A percentile compares a stretch with the other conserved stretches of the same genome.
Evolutionary conservation across 92 coral and sea anemone genomes (phyloP).

Genomic region (Zoanthus sociatus): DNA sequence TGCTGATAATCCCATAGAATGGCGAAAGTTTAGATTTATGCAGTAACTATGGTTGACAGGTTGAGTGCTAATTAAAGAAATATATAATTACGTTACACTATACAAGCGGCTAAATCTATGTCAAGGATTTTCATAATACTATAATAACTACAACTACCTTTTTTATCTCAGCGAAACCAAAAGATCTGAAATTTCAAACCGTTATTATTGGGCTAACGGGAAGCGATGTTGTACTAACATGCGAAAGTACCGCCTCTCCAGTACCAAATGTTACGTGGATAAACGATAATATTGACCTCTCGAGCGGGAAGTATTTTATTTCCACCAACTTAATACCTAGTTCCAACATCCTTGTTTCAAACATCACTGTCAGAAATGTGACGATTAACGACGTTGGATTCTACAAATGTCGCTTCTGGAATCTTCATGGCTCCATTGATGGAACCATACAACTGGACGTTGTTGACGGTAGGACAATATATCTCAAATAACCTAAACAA

Average conservation of each 20-base stretch:
- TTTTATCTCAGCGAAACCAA: background rate
- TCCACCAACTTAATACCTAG: background rate
- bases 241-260: background rate
- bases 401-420: conserved; percentile 1
- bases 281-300: background rate
- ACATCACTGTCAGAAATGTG: background rate
- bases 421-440: background rate
- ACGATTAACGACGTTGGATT: background rate
- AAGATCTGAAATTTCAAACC: background rate
- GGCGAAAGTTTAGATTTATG: too few relatives aligned
- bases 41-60: too few relatives aligned
- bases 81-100: too few relatives aligned
- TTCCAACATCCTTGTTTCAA: background rate
- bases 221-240: background rate
- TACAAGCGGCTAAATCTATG: too few relatives aligned
- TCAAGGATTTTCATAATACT: too few relatives aligned
- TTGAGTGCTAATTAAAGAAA: too few relatives aligned
- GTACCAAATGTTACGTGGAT: background rate
- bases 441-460: background rate
- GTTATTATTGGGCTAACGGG: background rate
- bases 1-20: too few relatives aligned
- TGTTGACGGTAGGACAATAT: background rate
- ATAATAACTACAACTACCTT: background rate
- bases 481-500: too few relatives aligned
- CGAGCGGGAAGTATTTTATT: background rate